Conservation (phyloP, 2,113 vertebrate genomes). For the Zosterops pallidus region DNA sequence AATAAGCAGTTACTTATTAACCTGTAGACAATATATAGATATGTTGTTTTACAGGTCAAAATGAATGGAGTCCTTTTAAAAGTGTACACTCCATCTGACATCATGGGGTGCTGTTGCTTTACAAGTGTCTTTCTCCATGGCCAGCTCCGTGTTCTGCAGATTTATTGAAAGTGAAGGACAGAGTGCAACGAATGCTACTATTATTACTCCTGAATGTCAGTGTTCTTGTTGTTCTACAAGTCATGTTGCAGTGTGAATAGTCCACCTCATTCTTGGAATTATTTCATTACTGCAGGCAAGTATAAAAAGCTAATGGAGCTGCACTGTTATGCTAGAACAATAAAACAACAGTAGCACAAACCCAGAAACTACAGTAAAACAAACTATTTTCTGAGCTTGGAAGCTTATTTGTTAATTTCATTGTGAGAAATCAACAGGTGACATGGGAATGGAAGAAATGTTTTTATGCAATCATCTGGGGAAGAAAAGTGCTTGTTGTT, state of each 20-base stretch:
- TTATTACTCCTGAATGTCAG: not conserved
- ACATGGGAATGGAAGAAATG: slow-evolving; percentile 8
- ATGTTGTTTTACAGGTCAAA: not conserved
- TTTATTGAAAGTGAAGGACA: not conserved
- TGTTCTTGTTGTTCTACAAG: not conserved
- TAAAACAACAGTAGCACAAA: slow-evolving; percentile 26
- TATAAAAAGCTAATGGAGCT: slow-evolving; percentile 29
- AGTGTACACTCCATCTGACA: not conserved
- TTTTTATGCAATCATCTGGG: slow-evolving; percentile 43
- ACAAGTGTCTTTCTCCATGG: not conserved
- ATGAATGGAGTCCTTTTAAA: not conserved
- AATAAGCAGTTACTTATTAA: not conserved
- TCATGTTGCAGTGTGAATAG: not conserved
- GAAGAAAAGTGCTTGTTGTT: slow-evolving; percentile 34
- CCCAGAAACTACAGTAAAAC: slow-evolving; percentile 2
- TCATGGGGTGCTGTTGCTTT: not conserved
- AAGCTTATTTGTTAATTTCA: slow-evolving; percentile 23
- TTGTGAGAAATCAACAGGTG: slow-evolving; percentile 44
- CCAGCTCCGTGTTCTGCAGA: not conserved
- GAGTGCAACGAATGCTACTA: not conserved
- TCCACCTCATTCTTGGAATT: slow-evolving; percentile 38
- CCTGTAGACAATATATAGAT: not conserved
- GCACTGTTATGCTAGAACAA: slow-evolving; percentile 22
- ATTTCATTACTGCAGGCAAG: not conserved
- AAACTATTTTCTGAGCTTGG: slow-evolving; percentile 19